Percentiles rank a stretch among this genome's conserved stretches.
Conservation (phyloP, 2,888 invertebrate species). For the Melinopterus prodromus region DNA sequence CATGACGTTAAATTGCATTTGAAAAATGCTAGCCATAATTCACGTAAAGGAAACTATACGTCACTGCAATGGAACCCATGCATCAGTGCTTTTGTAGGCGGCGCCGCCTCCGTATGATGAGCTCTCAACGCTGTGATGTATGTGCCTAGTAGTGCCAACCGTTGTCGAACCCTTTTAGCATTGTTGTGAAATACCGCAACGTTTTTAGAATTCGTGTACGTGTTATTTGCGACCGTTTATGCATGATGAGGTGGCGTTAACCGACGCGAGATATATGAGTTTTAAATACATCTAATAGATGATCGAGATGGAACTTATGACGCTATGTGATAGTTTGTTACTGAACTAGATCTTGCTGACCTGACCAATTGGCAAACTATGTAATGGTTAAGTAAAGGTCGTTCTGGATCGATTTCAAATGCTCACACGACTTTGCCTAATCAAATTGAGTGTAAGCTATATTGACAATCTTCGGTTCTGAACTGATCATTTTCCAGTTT, state of each 20-base stretch:
- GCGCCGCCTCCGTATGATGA: constrained; percentile 4
- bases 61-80: constrained; percentile 25
- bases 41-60: constrained; percentile 4
- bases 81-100: constrained; percentile 8
- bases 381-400: no score
- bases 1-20: constrained; percentile 4
- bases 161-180: constrained; percentile 4
- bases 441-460: no score
- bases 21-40: constrained; percentile 4
- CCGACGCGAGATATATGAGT: background rate
- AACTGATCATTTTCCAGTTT: no score
- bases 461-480: no score
- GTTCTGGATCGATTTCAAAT: no score
- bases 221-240: background rate
- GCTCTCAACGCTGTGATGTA: constrained; percentile 4
- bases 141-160: constrained; percentile 4
- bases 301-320: background rate
- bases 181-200: background rate
- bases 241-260: background rate
- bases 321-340: no score
- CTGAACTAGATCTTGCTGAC: no score
- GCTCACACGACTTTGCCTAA: no score
- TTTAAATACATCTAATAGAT: background rate
- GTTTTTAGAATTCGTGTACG: background rate
- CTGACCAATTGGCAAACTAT: no score